phyloP scores from a whole-genome alignment of 2,888 invertebrate genomes.

The Scaptomyza tumidula region DNA sequence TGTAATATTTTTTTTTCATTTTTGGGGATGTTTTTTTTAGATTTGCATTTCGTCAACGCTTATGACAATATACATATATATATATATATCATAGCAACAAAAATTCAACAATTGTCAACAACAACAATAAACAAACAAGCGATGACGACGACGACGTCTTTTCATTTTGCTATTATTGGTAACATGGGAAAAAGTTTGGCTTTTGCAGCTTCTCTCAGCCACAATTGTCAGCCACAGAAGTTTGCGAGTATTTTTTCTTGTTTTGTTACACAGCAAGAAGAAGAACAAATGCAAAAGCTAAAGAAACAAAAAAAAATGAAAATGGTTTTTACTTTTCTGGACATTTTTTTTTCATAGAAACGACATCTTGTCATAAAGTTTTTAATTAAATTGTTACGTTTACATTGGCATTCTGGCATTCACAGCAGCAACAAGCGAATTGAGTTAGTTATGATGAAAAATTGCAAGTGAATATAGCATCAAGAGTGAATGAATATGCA shows the following conservation, averaged over 20 bases:
- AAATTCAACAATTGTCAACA: slow-evolving; percentile 8
- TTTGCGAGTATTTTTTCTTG: slow-evolving; percentile 61
- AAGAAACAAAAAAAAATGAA: slow-evolving; percentile 2
- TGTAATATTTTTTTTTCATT: slow-evolving; percentile 11
- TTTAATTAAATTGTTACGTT: slow-evolving; percentile 76
- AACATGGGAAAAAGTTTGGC: slow-evolving; percentile 68
- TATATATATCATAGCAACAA: slow-evolving; percentile 35
- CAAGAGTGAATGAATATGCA: no score
- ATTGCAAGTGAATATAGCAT: not conserved
- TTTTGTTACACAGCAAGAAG: slow-evolving; percentile 39
- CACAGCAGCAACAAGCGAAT: slow-evolving; percentile 28
- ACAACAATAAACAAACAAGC: not conserved
- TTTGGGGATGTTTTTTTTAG: slow-evolving; percentile 55
- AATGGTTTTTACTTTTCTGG: slow-evolving; percentile 24
- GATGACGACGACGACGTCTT: slow-evolving; percentile 15
- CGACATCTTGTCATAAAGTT: slow-evolving; percentile 76
- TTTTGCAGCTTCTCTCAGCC: slow-evolving; percentile 40
- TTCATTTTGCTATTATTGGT: slow-evolving; percentile 71
- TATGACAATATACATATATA: slow-evolving; percentile 66
- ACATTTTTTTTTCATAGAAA: slow-evolving; percentile 23
- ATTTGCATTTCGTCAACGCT: slow-evolving; percentile 77
- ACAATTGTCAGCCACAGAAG: slow-evolving; percentile 75
- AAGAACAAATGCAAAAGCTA: slow-evolving; percentile 1
- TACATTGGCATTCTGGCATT: slow-evolving; percentile 38
- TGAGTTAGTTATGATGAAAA: slow-evolving; percentile 39